Evolutionary conservation across 1,140 invertebrate species (phyloP).

Genomic region (Drosophila yakuba): DNA sequence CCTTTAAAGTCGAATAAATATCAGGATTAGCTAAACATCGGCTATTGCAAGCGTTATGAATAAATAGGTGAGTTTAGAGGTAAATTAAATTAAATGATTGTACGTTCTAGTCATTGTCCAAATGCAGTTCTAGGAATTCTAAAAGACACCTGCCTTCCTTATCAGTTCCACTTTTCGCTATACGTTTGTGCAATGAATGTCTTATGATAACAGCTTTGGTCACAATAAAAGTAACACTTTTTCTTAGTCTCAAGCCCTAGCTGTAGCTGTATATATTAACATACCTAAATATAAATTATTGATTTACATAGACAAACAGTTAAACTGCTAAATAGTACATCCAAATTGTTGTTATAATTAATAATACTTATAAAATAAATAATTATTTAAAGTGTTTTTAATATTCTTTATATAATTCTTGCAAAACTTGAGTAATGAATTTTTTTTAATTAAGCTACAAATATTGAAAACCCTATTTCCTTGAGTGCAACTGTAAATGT

Average conservation of each 20-base stretch:
- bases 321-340: not conserved
- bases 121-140: not conserved
- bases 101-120: not conserved
- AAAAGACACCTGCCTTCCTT: not conserved
- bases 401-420: not conserved
- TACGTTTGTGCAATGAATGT: not conserved
- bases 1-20: not conserved
- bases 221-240: no score
- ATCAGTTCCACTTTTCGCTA: not conserved
- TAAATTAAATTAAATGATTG: no score
- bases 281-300: no score
- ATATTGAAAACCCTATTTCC: not conserved
- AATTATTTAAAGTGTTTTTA: not conserved
- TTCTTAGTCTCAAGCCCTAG: no score
- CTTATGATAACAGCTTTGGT: not conserved
- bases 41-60: not conserved
- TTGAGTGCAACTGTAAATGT: slow-evolving; percentile 10
- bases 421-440: no score
- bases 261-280: no score
- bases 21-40: not conserved
- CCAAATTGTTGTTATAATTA: no score
- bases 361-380: no score
- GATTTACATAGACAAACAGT: not conserved
- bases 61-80: no score
- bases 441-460: no score